These are phyloP conservation scores for Lamellibrachia satsuma DNA, from an alignment of 2,888 invertebrate genomes.

Conservation along the genomic window DNA sequence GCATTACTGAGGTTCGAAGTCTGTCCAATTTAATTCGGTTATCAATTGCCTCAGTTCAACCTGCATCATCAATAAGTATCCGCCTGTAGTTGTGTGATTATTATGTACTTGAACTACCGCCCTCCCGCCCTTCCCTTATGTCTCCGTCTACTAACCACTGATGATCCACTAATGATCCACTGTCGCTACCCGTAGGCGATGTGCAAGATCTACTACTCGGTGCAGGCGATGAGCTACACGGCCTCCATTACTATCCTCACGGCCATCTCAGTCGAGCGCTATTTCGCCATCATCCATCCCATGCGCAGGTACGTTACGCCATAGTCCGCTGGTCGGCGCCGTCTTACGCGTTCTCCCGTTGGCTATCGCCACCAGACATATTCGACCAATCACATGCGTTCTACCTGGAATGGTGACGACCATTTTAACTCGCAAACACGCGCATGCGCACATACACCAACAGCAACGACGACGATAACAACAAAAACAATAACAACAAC, in stretches of 20 bases:
- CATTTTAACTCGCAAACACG: not conserved
- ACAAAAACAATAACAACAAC: too few relatives aligned
- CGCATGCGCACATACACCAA: too few relatives aligned
- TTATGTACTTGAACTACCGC: not conserved
- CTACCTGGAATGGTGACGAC: too few relatives aligned
- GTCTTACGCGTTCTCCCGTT: not conserved
- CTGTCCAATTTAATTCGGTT: too few relatives aligned
- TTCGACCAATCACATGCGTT: too few relatives aligned
- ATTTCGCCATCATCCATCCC: slow-evolving; percentile 72
- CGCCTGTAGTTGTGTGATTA: too few relatives aligned
- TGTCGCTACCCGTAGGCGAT: slow-evolving; percentile 64
- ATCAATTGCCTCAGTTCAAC: too few relatives aligned
- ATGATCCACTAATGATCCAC: not conserved
- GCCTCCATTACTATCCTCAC: slow-evolving; percentile 89
- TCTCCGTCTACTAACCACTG: not conserved
- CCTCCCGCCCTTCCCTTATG: not conserved
- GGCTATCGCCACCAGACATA: too few relatives aligned
- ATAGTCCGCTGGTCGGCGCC: not conserved
- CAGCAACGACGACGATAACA: too few relatives aligned
- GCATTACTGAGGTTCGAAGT: too few relatives aligned
- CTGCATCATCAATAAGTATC: too few relatives aligned
- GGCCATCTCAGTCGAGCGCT: slow-evolving; percentile 68
- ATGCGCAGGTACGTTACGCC: slow-evolving; percentile 72
- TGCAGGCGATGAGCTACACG: slow-evolving; percentile 87
- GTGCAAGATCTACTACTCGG: slow-evolving; percentile 91